Evolutionary conservation across 2,113 vertebrate species (phyloP).

Genomic region (Tychaedon coryphoeus): DNA sequence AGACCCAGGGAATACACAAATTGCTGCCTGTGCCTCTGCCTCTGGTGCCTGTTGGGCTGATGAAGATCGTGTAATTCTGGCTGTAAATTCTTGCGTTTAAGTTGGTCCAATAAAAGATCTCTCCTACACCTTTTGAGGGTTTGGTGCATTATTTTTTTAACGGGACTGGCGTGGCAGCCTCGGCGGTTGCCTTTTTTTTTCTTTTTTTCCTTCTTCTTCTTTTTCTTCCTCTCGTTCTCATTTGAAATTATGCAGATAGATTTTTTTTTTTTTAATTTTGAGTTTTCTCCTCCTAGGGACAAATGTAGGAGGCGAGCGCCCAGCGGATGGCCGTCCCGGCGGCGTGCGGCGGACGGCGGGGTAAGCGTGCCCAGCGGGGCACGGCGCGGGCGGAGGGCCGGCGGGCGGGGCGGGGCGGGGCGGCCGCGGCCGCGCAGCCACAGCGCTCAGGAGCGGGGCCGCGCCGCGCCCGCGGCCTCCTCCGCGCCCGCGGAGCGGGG

Average conservation of each 20-base stretch:
- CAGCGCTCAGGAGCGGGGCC: no score
- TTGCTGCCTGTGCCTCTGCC: slow-evolving; percentile 26
- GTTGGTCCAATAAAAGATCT: slow-evolving; percentile 75
- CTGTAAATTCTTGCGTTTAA: slow-evolving; percentile 64
- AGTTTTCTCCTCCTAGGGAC: slow-evolving; percentile 58
- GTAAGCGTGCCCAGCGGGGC: slow-evolving; percentile 69
- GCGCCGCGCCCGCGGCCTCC: background rate
- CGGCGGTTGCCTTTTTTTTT: background rate
- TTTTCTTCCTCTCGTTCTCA: slow-evolving; percentile 41
- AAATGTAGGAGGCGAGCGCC: slow-evolving; percentile 42
- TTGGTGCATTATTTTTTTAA: slow-evolving; percentile 58
- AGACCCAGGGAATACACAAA: slow-evolving; percentile 38
- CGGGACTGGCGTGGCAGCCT: slow-evolving; percentile 22
- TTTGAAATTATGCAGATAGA: slow-evolving; percentile 69
- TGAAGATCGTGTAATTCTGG: slow-evolving; percentile 57
- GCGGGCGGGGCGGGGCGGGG: background rate
- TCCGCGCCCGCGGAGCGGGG: background rate
- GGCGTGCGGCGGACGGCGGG: slow-evolving; percentile 65
- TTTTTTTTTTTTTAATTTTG: background rate
- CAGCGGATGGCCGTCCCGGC: slow-evolving; percentile 66
- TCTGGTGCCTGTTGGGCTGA: slow-evolving; percentile 34
- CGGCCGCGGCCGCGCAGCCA: no score
- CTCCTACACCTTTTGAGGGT: slow-evolving; percentile 53
- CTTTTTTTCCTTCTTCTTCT: background rate
- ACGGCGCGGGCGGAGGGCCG: background rate